A percentile compares a stretch with the other conserved stretches of the same genome.
Evolutionary conservation across 1,140 invertebrate genomes (phyloP).

Genomic region (Octopus bimaculoides): DNA sequence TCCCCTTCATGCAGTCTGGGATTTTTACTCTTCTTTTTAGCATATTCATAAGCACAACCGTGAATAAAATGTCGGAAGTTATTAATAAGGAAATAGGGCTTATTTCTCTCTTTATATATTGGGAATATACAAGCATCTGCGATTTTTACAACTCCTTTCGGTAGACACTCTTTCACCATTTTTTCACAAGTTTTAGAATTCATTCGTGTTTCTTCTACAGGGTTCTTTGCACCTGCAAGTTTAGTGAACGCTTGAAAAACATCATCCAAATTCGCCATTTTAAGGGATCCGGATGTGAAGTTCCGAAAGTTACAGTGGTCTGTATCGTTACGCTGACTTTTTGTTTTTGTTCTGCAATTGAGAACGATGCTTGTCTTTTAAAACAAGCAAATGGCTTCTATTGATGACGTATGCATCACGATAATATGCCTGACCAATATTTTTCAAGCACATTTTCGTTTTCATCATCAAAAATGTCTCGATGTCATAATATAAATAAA

Average conservation of each 20-base stretch:
- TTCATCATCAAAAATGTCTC: no score
- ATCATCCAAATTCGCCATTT: neutral
- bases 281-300: no score
- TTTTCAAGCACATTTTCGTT: no score
- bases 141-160: slow-evolving; percentile 8
- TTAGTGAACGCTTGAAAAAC: neutral
- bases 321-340: no score
- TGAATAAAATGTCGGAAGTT: slow-evolving; percentile 2
- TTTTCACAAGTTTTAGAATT: slow-evolving; percentile 11
- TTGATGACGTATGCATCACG: no score
- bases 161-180: slow-evolving; percentile 12
- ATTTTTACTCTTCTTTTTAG: slow-evolving; percentile 8
- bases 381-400: no score
- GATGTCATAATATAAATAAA: no score
- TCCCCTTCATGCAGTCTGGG: neutral
- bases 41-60: slow-evolving; percentile 5
- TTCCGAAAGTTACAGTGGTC: no score
- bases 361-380: no score
- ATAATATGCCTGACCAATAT: no score
- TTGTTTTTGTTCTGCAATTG: no score
- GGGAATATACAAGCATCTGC: slow-evolving; percentile 14
- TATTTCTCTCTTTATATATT: slow-evolving; percentile 9
- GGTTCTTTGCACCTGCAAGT: neutral
- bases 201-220: slow-evolving; percentile 5
- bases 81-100: neutral